A percentile compares a stretch with the other conserved stretches of the same genome.
phyloP scores from a whole-genome alignment of 1,140 invertebrate genomes.

The Philopotamus ludificatus region DNA sequence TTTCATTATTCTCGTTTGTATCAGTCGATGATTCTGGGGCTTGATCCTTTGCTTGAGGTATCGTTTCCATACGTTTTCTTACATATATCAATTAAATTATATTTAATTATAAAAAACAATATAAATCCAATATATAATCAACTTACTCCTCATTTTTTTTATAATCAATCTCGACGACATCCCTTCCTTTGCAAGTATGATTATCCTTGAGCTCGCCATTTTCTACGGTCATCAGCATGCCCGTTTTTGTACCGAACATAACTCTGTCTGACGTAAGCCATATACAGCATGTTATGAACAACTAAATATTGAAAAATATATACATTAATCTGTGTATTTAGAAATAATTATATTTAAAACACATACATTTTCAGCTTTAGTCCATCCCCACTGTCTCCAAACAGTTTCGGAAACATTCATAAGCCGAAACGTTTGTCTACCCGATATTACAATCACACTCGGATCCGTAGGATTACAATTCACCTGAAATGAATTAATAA shows the following conservation, averaged over 20 bases:
- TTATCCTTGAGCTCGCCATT: conserved; percentile 72
- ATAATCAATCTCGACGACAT: conserved; percentile 57
- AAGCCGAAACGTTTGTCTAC: conserved; percentile 71
- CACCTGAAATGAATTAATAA: conserved; percentile 44
- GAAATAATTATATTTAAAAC: too few relatives aligned
- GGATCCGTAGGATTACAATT: conserved; percentile 72
- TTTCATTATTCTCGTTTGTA: conserved; percentile 45
- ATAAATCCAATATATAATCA: not conserved
- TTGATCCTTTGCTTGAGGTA: conserved; percentile 25
- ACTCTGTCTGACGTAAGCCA: conserved; percentile 75
- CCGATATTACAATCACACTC: conserved; percentile 72
- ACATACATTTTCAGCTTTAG: conserved; percentile 74
- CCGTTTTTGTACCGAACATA: conserved; percentile 72
- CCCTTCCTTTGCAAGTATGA: conserved; percentile 55
- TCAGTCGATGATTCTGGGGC: conserved; percentile 26
- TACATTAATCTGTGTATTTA: too few relatives aligned
- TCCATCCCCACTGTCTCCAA: conserved; percentile 79
- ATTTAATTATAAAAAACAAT: conserved; percentile 1
- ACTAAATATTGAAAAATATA: conserved; percentile 43
- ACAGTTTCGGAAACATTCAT: conserved; percentile 76
- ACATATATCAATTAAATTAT: not conserved
- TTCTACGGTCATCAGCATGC: conserved; percentile 73
- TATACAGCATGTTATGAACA: conserved; percentile 62
- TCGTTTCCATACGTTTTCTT: conserved; percentile 22
- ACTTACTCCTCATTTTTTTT: conserved; percentile 51